phyloP scores from a whole-genome alignment of 1,140 invertebrate genomes.

The Dolichoris vasculosae region DNA sequence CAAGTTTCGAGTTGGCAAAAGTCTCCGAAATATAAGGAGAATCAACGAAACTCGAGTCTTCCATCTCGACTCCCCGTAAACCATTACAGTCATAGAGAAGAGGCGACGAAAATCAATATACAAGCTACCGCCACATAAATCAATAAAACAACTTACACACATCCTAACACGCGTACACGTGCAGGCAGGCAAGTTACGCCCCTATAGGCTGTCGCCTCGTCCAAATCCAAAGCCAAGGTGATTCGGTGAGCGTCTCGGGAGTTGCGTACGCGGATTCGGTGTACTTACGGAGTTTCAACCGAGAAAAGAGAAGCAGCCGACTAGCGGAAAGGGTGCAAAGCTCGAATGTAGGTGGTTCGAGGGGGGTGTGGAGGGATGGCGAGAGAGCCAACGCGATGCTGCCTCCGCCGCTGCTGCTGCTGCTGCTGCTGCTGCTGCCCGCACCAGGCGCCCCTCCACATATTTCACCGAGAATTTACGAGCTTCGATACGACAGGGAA shows the following conservation, averaged over 20 bases:
- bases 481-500: conserved; percentile 85
- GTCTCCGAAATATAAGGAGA: neutral
- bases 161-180: neutral
- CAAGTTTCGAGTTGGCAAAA: neutral
- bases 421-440: conserved; percentile 69
- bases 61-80: neutral
- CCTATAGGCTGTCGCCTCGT: conserved; percentile 9
- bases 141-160: conserved; percentile 32
- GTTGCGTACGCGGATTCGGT: neutral
- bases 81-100: conserved; percentile 8
- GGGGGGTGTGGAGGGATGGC: conserved; percentile 53
- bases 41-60: neutral
- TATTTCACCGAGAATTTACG: conserved; percentile 85
- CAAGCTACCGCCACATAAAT: conserved; percentile 20
- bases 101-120: conserved; percentile 50
- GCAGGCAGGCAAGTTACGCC: neutral
- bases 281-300: neutral
- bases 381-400: neutral
- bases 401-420: neutral
- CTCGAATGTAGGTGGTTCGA: conserved; percentile 54
- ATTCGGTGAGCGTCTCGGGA: conserved; percentile 30
- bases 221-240: conserved; percentile 47
- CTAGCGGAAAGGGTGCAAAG: conserved; percentile 13
- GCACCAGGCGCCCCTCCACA: conserved; percentile 82
- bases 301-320: conserved; percentile 19